Percentiles rank a stretch among this genome's conserved stretches.
These are phyloP conservation scores for Drosophila grimshawi DNA, from an alignment of 1,140 invertebrate genomes.

Conservation along the genomic window DNA sequence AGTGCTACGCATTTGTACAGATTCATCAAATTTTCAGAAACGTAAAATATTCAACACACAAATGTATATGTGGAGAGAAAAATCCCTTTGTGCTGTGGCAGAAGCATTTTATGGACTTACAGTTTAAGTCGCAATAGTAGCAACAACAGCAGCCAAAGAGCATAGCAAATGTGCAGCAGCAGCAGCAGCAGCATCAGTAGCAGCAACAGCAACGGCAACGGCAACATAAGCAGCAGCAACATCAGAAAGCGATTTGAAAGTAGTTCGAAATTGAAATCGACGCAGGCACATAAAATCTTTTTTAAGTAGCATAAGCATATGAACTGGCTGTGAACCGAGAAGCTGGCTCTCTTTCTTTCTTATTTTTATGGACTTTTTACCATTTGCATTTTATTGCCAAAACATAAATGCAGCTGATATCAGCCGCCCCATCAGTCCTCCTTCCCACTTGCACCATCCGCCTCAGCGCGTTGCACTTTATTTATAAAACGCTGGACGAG, in stretches of 20 bases:
- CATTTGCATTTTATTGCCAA: constrained; percentile 82
- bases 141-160: constrained; percentile 65
- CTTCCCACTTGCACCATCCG: neutral
- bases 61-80: constrained; percentile 13
- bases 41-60: constrained; percentile 75
- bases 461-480: constrained; percentile 30
- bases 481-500: constrained; percentile 48
- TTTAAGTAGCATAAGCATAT: constrained; percentile 78
- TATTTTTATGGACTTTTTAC: constrained; percentile 68
- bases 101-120: constrained; percentile 81
- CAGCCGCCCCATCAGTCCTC: constrained; percentile 15
- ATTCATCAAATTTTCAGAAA: constrained; percentile 82
- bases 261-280: constrained; percentile 72
- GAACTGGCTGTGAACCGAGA: constrained; percentile 43
- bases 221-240: constrained; percentile 15
- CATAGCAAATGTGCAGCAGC: constrained; percentile 74
- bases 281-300: constrained; percentile 67
- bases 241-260: constrained; percentile 64
- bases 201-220: constrained; percentile 2
- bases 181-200: constrained; percentile 21
- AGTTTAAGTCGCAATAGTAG: constrained; percentile 65
- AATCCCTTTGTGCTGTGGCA: constrained; percentile 78
- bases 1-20: constrained; percentile 77
- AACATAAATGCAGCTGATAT: constrained; percentile 72
- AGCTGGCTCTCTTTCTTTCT: constrained; percentile 29